Evolutionary conservation across 2,888 invertebrate species (phyloP).

Genomic region (Caenorhabditis becei): DNA sequence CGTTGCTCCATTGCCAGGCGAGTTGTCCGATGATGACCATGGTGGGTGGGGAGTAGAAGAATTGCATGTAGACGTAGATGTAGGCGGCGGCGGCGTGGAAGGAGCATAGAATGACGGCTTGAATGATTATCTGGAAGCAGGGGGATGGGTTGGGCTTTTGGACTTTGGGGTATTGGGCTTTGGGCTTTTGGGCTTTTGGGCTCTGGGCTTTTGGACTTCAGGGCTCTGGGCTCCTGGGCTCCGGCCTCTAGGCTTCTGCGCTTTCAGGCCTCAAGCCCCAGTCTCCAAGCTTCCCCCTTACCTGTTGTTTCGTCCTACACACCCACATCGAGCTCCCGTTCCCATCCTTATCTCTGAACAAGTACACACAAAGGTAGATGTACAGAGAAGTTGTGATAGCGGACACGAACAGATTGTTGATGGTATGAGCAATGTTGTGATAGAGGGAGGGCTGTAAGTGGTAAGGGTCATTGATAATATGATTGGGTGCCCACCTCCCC

Average conservation of each 20-base stretch:
- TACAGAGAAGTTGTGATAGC: constrained; percentile 9
- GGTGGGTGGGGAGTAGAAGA: constrained; percentile 24
- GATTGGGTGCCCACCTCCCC: too few relatives aligned
- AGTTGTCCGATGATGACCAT: constrained; percentile 26
- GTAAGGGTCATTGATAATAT: too few relatives aligned
- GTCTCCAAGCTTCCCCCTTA: background rate
- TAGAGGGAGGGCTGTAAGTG: constrained; percentile 13
- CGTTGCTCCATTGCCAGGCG: constrained; percentile 33
- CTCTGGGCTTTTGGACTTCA: too few relatives aligned
- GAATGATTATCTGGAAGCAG: constrained; percentile 19
- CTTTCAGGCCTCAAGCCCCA: background rate
- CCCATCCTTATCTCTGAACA: background rate
- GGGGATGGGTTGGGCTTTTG: too few relatives aligned
- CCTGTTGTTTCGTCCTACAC: constrained; percentile 16
- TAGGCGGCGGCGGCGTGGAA: constrained; percentile 33
- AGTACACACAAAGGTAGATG: constrained; percentile 20
- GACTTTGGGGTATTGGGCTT: too few relatives aligned
- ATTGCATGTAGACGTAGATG: constrained; percentile 43
- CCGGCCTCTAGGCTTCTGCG: too few relatives aligned
- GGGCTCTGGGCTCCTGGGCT: too few relatives aligned
- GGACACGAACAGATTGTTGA: constrained; percentile 29
- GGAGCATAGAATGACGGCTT: constrained; percentile 24
- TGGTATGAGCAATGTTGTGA: constrained; percentile 22
- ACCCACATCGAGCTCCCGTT: constrained; percentile 17
- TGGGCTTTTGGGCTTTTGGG: too few relatives aligned